Evolutionary conservation across 1,140 invertebrate genomes (phyloP), one percentile per base, ranked within the genome.

Genomic region (Papilio polyxenes): DNA sequence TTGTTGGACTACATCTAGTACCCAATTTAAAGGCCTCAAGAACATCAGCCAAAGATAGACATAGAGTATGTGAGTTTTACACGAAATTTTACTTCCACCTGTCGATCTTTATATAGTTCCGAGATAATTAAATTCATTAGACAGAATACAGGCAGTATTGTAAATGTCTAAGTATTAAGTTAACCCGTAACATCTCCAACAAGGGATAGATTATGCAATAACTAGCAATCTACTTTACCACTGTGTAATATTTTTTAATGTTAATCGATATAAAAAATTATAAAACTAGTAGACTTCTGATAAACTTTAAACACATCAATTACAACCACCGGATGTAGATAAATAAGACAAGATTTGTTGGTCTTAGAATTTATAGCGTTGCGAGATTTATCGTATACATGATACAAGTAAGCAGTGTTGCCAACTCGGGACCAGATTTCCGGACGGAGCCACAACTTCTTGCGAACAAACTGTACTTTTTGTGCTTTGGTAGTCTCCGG

Each of bases 401-500:
- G 65, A 72, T 72, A 72, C 13, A 37, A 40, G 65, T 72, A 72
- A 72, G 65, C 65, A 72, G 31, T 72, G 62, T 69, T 69, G 65
- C 65, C 65, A 72, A 72, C 31, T 76, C 49, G 48, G 75, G 44
- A 53, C 75, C 48, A 76, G 75, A 76, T 76, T 76, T 76, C 75
- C 75, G 75, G 75, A 76, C 20, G n/a, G 75, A 48, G 51, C 75
- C 48, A 48, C 75, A 51, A 76, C 48, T 76, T 76, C 51, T 76
- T 76, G 75, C 75, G 49, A 76, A 51, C 75, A 75, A 75, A 75
- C 75, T 75, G 44, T 48, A 49, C 20, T 76, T 76, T 76, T 72
- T 72, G 65, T 72, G 65, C 65, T 72, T 72, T 72, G 65, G 65
- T 72, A 72, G 65, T 72, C 37, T 72, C 65, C 37, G 65, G 31